These are phyloP conservation scores for Bucco capensis DNA, from an alignment of 2,113 vertebrate genomes.

Conservation along the genomic window DNA sequence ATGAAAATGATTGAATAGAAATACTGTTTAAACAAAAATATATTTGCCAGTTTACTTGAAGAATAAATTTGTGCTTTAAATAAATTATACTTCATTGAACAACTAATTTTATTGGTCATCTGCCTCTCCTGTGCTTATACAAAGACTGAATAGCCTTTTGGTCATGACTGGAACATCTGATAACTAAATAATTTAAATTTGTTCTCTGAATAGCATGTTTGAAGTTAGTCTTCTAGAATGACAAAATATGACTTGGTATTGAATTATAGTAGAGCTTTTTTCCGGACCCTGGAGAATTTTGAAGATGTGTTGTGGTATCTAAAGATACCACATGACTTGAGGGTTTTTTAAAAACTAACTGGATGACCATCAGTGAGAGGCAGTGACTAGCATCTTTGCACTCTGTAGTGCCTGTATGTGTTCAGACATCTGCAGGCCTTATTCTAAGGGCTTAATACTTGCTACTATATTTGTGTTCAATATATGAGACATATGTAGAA, in stretches of 20 bases:
- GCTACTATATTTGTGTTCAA: background rate
- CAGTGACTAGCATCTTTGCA: background rate
- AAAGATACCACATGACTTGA: background rate
- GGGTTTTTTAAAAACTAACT: background rate
- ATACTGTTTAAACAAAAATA: background rate
- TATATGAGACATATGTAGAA: background rate
- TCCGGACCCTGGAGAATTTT: background rate
- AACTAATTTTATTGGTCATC: background rate
- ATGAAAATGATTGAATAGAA: slow-evolving; percentile 27
- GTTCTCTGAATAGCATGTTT: background rate
- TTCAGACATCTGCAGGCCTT: background rate
- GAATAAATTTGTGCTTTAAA: background rate
- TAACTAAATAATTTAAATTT: background rate
- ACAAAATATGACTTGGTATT: background rate
- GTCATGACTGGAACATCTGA: background rate
- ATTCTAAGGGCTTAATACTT: background rate
- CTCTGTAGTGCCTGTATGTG: background rate
- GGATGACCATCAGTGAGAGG: background rate
- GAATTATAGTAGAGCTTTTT: background rate
- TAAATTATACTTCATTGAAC: background rate
- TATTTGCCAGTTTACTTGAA: background rate
- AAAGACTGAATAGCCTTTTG: background rate
- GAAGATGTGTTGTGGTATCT: background rate
- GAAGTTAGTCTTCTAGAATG: background rate
- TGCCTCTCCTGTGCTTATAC: background rate